Evolutionary conservation across 64 coral and sea anemone species (phyloP), one percentile per base, ranked within the genome.

Genomic region (Montipora efflorescens): DNA sequence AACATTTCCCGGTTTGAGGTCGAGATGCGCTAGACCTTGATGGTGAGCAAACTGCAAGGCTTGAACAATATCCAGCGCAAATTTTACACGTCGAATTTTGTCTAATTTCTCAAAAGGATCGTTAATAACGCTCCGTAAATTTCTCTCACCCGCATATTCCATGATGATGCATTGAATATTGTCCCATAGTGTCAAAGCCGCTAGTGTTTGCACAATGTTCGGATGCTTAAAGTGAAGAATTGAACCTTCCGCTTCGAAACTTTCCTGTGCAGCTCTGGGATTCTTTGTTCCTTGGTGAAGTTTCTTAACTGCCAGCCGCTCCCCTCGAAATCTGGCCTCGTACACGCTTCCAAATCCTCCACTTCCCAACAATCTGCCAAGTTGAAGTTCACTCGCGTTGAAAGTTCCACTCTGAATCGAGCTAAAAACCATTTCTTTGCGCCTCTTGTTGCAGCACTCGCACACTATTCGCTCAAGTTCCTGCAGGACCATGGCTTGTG

Each of bases 271-370:
- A n/a, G 98, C 95, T 62, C 95, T 93, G 25, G 89, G 88, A 79
- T 99, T 99, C 81, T 99, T 99, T 83, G 92, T 94, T 85, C 85
- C 90, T 14, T 99, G 91, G 67, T 99, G 98, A 74, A 96, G 90
- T 76, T 96, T 96, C 80, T 99, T 99, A 19, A 99, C 69, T 7
- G 98, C 98, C 13, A 96, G 75, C 66, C 95, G 89, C 59, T 96
- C 86, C 15, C 95, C 98, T 46, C 89, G 89, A 73, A 91, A 99
- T 25, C 64, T 87, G 3, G 95, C 90, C 95, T 99, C 98, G 80
- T 99, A 99, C 51, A 99, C 98, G 19, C 72, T 92, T 51, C 98
- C 98, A 87, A 99, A 99, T 7, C 98, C 98, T 18, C 98, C 98
- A 15, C 95, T 94, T 47, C 98, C 98, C 11, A 99, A 67, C 15